Conservation (phyloP, 2,888 invertebrate genomes). For the Tromatobia lineatoria region DNA sequence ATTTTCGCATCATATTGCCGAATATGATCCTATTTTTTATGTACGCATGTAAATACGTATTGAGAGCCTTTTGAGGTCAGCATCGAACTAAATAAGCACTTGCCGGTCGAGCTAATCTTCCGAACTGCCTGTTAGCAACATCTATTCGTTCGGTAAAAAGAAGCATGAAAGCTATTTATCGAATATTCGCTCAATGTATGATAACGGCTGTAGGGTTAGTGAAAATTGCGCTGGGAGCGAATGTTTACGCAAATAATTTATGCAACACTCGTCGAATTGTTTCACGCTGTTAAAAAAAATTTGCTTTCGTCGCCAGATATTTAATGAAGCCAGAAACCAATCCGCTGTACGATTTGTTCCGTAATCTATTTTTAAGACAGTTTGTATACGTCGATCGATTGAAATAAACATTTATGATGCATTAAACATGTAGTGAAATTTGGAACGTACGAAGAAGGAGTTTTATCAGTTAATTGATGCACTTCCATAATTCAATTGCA, state of each 20-base stretch:
- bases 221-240: constrained; percentile 8
- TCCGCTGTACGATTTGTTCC: constrained; percentile 3
- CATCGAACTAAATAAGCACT: constrained; percentile 32
- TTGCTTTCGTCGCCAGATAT: background rate
- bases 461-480: background rate
- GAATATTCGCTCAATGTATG: constrained; percentile 45
- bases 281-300: background rate
- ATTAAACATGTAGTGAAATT: background rate
- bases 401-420: constrained; percentile 44
- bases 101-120: background rate
- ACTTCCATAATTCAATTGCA: too few relatives aligned
- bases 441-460: background rate
- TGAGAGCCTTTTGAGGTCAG: constrained; percentile 11
- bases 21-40: constrained; percentile 52
- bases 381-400: constrained; percentile 59
- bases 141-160: background rate
- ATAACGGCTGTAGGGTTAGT: constrained; percentile 22
- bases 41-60: constrained; percentile 61
- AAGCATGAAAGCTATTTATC: constrained; percentile 22
- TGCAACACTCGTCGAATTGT: background rate
- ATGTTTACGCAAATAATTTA: background rate
- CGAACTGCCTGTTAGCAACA: constrained; percentile 30
- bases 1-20: constrained; percentile 50
- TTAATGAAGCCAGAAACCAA: background rate
- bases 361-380: constrained; percentile 49